phyloP scores from a whole-genome alignment of 1,140 invertebrate species.

The Acromyrmex heyeri region DNA sequence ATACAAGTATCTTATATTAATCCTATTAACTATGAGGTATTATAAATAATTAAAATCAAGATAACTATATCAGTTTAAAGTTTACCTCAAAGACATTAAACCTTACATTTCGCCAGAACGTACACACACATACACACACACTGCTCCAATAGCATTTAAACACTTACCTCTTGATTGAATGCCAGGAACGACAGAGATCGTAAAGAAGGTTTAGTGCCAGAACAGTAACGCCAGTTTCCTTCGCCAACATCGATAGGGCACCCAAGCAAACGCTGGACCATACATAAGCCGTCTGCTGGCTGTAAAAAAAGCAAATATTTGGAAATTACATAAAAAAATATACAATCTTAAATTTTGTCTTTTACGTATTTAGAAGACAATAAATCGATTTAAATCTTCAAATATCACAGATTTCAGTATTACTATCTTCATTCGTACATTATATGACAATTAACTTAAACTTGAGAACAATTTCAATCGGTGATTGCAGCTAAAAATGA shows the following conservation, averaged over 20 bases:
- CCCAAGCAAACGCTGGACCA: constrained; percentile 90
- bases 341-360: background rate
- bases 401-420: background rate
- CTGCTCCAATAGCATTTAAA: constrained; percentile 62
- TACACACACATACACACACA: background rate
- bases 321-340: constrained; percentile 14
- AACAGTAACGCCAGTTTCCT: constrained; percentile 96
- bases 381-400: background rate
- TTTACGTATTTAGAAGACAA: background rate
- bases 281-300: constrained; percentile 86
- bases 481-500: constrained; percentile 1
- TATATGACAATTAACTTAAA: background rate
- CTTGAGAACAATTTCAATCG: background rate
- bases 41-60: constrained; percentile 21
- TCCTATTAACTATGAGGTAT: background rate
- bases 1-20: background rate
- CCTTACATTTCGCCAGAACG: background rate
- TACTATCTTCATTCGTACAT: background rate
- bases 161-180: constrained; percentile 89
- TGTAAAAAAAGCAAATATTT: constrained; percentile 74
- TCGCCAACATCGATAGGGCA: constrained; percentile 95
- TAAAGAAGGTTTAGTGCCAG: constrained; percentile 91
- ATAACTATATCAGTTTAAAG: constrained; percentile 42
- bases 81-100: constrained; percentile 35
- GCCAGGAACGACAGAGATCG: constrained; percentile 91